A percentile compares a stretch with the other conserved stretches of the same genome.
Conservation (phyloP, 2,797 vertebrate genomes). For the Tapirus indicus region DNA sequence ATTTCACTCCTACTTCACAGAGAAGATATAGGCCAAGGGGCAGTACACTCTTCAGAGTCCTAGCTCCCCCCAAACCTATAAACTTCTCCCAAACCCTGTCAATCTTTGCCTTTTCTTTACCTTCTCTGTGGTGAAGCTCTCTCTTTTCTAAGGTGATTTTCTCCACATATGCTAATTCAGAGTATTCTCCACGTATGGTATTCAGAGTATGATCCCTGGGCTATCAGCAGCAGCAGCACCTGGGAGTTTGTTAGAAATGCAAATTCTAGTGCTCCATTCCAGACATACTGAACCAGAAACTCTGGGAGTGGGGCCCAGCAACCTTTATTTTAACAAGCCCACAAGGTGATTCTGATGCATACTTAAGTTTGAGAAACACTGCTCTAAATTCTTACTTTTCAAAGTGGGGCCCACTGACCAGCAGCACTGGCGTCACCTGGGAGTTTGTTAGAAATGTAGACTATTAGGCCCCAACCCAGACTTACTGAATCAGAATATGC, state of each 20-base stretch:
- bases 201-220: not conserved
- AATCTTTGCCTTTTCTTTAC: not conserved
- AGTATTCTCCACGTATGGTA: no score
- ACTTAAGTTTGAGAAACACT: not conserved
- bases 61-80: not conserved
- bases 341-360: not conserved
- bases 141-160: conserved; percentile 11
- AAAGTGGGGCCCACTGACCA: not conserved
- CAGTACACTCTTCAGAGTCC: not conserved
- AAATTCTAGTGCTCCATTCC: not conserved
- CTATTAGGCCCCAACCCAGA: not conserved
- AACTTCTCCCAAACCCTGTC: not conserved
- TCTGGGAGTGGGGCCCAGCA: not conserved
- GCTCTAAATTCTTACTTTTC: not conserved
- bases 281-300: conserved; percentile 7
- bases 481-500: not conserved
- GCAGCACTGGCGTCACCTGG: not conserved
- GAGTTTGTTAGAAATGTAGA: not conserved
- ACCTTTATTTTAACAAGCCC: not conserved
- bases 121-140: not conserved
- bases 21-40: not conserved
- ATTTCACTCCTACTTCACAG: not conserved
- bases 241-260: not conserved
- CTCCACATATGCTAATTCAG: not conserved
- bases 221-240: not conserved